phyloP scores from a whole-genome alignment of 2,113 vertebrate genomes.

The Talpa occidentalis region DNA sequence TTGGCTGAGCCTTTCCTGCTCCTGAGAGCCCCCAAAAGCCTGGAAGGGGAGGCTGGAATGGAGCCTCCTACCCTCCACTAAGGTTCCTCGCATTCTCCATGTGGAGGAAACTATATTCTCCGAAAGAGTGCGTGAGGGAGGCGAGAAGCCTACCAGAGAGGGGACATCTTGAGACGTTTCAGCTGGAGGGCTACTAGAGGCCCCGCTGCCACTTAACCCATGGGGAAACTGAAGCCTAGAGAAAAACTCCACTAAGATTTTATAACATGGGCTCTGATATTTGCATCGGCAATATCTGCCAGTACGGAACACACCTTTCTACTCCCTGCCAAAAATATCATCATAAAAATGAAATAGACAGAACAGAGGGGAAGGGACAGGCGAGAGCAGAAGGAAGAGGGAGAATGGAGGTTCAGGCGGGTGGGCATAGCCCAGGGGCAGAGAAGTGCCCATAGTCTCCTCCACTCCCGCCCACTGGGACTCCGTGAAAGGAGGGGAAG shows the following conservation, averaged over 20 bases:
- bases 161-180: neutral
- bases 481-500: neutral
- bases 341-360: neutral
- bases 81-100: neutral
- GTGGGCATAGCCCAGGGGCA: neutral
- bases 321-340: too few relatives aligned
- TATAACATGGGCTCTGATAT: too few relatives aligned
- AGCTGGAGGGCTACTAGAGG: neutral
- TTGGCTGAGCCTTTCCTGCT: neutral
- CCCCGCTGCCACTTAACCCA: neutral
- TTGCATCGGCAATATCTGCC: too few relatives aligned
- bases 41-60: neutral
- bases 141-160: neutral
- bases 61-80: neutral
- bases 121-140: neutral
- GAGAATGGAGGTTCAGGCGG: neutral
- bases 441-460: neutral
- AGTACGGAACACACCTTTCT: too few relatives aligned
- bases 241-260: neutral
- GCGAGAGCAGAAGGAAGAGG: neutral
- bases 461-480: neutral
- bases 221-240: constrained; percentile 12
- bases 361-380: neutral
- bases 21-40: neutral
- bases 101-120: neutral